Conservation (phyloP, 2,797 vertebrate species). For the Sandelia bainsii region DNA sequence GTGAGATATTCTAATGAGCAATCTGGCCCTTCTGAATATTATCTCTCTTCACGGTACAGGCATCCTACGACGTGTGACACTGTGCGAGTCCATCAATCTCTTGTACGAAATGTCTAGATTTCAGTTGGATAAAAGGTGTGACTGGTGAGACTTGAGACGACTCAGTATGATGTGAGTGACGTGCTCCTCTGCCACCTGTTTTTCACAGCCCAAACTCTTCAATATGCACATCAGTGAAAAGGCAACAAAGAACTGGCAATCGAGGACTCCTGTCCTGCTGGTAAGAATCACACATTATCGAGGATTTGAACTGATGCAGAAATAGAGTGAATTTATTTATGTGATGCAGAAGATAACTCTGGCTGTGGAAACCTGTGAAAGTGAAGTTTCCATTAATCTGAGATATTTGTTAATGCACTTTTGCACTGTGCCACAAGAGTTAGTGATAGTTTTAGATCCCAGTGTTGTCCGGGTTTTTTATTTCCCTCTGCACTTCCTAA, state of each 20-base stretch:
- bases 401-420: constrained; percentile 4
- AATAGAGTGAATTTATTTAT: constrained; percentile 3
- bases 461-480: neutral
- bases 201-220: constrained; percentile 55
- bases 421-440: neutral
- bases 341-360: neutral
- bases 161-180: constrained; percentile 52
- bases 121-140: constrained; percentile 38
- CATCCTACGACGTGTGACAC: constrained; percentile 63
- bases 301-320: constrained; percentile 4
- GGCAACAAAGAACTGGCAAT: constrained; percentile 10
- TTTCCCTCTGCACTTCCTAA: no score
- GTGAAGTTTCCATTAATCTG: neutral
- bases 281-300: constrained; percentile 58
- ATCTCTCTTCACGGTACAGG: constrained; percentile 51
- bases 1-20: constrained; percentile 89
- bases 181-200: constrained; percentile 61
- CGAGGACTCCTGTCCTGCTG: constrained; percentile 35
- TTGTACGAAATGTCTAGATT: constrained; percentile 13
- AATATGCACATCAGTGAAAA: constrained; percentile 17
- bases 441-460: neutral
- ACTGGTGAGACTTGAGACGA: constrained; percentile 25
- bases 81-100: constrained; percentile 34
- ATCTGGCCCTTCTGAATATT: constrained; percentile 83
- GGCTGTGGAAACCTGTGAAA: neutral